Evolutionary conservation across 2,888 invertebrate genomes (phyloP).

Genomic region (Torymus tubicola): DNA sequence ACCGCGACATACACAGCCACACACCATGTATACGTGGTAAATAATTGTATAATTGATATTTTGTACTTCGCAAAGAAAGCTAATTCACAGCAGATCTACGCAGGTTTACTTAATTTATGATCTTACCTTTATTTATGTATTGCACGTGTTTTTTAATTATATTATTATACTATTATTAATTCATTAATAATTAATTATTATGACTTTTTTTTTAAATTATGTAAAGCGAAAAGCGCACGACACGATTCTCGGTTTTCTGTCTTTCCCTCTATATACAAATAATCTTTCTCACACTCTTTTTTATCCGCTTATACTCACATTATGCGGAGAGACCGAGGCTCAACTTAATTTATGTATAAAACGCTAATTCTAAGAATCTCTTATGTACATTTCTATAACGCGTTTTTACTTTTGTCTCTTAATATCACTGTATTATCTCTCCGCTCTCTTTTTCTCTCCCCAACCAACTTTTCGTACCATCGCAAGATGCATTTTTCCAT

Average conservation of each 20-base stretch:
- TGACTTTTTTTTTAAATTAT: conserved; percentile 43
- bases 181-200: conserved; percentile 40
- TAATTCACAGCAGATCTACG: conserved; percentile 29
- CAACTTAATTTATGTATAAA: conserved; percentile 53
- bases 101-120: conserved; percentile 56
- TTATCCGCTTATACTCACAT: conserved; percentile 7
- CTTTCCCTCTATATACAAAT: background rate
- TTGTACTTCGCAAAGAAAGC: conserved; percentile 48
- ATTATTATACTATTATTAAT: conserved; percentile 43
- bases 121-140: conserved; percentile 54
- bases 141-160: conserved; percentile 55
- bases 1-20: background rate
- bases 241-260: conserved; percentile 22
- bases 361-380: conserved; percentile 48
- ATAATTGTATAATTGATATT: conserved; percentile 38
- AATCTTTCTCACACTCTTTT: conserved; percentile 4
- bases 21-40: background rate
- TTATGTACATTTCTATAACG: background rate
- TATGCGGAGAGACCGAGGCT: conserved; percentile 27
- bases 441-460: too few species aligned
- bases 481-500: conserved; percentile 25
- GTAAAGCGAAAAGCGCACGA: conserved; percentile 36
- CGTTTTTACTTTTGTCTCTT: background rate
- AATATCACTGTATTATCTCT: background rate
- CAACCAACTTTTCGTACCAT: background rate